These are phyloP conservation scores for Microplitis manilae DNA, from an alignment of 2,888 invertebrate genomes.

Conservation along the genomic window DNA sequence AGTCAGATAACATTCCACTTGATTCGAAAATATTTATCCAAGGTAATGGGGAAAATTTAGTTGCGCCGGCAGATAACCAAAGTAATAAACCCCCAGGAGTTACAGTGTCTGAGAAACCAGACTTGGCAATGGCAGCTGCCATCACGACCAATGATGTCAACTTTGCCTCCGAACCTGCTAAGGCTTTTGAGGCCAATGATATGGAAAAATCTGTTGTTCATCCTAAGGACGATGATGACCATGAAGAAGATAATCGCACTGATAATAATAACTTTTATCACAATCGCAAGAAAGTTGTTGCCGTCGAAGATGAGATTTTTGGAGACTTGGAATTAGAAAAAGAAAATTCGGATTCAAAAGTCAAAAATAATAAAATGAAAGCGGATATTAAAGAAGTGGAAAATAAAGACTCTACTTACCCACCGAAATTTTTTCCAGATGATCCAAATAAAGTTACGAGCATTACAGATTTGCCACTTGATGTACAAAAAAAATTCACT, in stretches of 20 bases:
- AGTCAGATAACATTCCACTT: conserved; percentile 3
- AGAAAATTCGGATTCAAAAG: background rate
- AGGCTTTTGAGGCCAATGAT: conserved; percentile 43
- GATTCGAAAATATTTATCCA: background rate
- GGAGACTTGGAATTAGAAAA: background rate
- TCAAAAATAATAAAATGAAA: background rate
- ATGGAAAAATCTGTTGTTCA: conserved; percentile 41
- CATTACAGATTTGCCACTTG: no score
- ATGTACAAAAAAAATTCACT: no score
- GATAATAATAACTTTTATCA: background rate
- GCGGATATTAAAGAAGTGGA: no score
- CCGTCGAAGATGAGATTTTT: background rate
- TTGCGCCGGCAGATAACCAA: conserved; percentile 14
- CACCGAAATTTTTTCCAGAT: no score
- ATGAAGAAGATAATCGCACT: conserved; percentile 19
- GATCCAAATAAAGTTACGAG: no score
- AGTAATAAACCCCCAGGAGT: conserved; percentile 22
- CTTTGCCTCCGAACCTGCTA: background rate
- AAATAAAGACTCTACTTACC: no score
- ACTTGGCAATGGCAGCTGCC: background rate
- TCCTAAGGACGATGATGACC: conserved; percentile 45
- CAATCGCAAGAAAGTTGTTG: background rate
- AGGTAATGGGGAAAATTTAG: no score
- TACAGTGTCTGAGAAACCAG: background rate
- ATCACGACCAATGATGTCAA: background rate